Evolutionary conservation across 2,113 vertebrate species (phyloP), one percentile per base, ranked within the genome.

Genomic region (Panurus biarmicus): DNA sequence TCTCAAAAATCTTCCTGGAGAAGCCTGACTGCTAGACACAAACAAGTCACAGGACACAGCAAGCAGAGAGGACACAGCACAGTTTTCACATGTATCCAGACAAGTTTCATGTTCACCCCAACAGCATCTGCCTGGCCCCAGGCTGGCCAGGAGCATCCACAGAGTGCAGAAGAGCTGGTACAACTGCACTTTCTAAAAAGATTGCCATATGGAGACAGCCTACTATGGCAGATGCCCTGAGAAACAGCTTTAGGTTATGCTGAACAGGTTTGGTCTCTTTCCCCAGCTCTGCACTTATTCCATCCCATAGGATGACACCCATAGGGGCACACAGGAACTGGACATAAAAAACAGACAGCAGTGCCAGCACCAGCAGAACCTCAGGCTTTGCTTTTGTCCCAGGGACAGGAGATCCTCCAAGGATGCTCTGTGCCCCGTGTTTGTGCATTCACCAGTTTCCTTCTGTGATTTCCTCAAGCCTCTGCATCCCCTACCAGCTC

Each of bases 371-470:
- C 17, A 61, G 10, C 54, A 53, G 26, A 21, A 61, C 18, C 3
- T 67, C 33, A 35, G 12, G 14, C 17, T 60, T 54, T 60, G 5
- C 35, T 79, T 82, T 53, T 56, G 26, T 22, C 36, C 38, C 13
- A 3, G 11, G 31, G n/a, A 67, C 40, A 54, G 3, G 1, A 57
- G 38, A 38, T 10, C 15, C 15, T 29, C 47, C 48, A 36, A 42
- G 33, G 21, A 26, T 24, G 20, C 29, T 11, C 60, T 14, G 19
- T 26, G 35, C 45, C n/a, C 25, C 0, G 0, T 3, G 14, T 33
- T 60, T 25, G 16, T 28, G 7, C 9, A 11, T 33, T 66, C 26
- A 73, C 9, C 11, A 18, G 3, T 31, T 87, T 35, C 38, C 29
- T 22, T 36, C 38, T 16, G 1, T 1, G 0, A 31, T 44, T 23